Evolutionary conservation across 2,113 vertebrate genomes (phyloP).

Genomic region (Gnathonemus echidnorhynchus): DNA sequence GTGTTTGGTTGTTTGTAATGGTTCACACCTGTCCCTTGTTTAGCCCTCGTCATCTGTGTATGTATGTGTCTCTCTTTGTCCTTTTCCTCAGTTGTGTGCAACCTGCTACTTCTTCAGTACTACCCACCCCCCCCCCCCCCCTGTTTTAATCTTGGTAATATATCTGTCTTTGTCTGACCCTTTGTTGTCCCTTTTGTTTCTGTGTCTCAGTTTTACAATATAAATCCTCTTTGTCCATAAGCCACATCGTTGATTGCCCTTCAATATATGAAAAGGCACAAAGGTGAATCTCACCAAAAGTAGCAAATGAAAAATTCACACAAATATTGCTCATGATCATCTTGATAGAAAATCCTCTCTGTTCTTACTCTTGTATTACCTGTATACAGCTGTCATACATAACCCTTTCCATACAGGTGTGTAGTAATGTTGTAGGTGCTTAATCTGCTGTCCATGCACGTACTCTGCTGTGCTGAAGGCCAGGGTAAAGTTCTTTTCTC

Average conservation of each 20-base stretch:
- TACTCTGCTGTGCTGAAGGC: slow-evolving; percentile 67
- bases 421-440: neutral
- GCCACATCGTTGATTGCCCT: neutral
- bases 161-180: too few species aligned
- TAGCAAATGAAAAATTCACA: neutral
- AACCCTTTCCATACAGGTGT: neutral
- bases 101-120: neutral
- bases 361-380: neutral
- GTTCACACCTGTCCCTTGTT: neutral
- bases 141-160: neutral
- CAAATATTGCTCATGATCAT: neutral
- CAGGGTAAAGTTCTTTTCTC: slow-evolving; percentile 62
- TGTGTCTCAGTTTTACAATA: neutral
- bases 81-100: neutral
- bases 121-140: too few species aligned
- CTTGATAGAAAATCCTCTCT: neutral
- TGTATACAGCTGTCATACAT: neutral
- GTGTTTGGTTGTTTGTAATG: neutral
- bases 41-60: neutral
- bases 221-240: neutral
- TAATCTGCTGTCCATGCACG: neutral
- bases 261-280: neutral
- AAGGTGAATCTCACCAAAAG: neutral
- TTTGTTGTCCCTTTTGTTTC: too few species aligned
- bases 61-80: neutral